Evolutionary conservation across 1,140 invertebrate genomes (phyloP).

Genomic region (Parasteatoda tepidariorum): DNA sequence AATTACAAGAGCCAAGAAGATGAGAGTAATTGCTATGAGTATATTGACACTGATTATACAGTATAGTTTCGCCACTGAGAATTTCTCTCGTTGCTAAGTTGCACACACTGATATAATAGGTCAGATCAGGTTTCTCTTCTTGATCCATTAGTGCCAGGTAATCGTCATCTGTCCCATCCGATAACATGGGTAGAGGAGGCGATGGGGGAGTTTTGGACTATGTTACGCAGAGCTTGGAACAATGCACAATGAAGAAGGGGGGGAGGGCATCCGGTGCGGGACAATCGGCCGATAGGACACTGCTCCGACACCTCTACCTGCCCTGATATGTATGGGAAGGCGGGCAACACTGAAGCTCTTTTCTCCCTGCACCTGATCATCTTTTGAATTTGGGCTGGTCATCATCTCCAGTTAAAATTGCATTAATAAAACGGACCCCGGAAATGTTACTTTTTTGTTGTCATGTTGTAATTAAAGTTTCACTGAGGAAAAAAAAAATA

Average conservation of each 20-base stretch:
- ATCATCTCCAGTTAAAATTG: background rate
- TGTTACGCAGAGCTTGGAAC: constrained; percentile 35
- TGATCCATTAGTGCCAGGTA: constrained; percentile 37
- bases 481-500: no score
- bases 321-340: constrained; percentile 39
- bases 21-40: background rate
- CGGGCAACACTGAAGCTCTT: background rate
- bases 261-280: constrained; percentile 23
- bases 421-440: background rate
- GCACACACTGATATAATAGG: background rate
- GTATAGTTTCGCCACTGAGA: background rate
- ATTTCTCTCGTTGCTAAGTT: background rate
- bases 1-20: background rate
- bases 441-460: no score
- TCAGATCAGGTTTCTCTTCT: background rate
- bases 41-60: background rate
- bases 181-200: background rate
- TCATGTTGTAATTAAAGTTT: no score
- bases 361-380: background rate
- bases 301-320: constrained; percentile 53
- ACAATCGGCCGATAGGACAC: constrained; percentile 56
- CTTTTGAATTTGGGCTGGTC: background rate
- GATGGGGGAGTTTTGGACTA: constrained; percentile 15
- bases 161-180: constrained; percentile 34
- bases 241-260: constrained; percentile 31